Base-by-base conservation (phyloP, 2,888 invertebrate species). In the Bruchidius siliquastri region DNA sequence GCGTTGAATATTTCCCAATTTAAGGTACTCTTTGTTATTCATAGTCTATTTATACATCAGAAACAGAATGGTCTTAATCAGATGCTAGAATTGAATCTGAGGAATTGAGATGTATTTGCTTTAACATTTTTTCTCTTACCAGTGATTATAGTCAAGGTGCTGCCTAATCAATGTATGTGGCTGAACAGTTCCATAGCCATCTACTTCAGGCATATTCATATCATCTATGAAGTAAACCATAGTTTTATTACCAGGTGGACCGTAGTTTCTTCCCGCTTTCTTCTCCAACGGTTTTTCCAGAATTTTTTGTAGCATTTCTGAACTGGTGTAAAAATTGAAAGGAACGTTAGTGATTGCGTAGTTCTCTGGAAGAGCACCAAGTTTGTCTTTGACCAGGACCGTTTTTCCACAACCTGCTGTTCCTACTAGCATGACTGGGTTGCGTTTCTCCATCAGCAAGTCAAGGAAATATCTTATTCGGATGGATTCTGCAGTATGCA, bases 131-230 rank as follows among this genome's bases (percentile, higher is more conserved):
- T n/a, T 26, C 26, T 26, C 26, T 75, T 74, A 78, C 98, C 98
- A 98, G 86, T 98, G 98, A 71, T 93, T 93, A 84, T 98, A 98
- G 86, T 98, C 98, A 82, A 98, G 88, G 87, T 98, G 97, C 84
- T 98, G 98, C 0, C 98, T 90, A 79, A 98, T 97, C 73, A 98
- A 87, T 0, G 98, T 98, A 84, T 98, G 98, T 0, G 98, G 98
- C 84, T 97, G 97, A 0, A 98, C 98, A 0, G 98, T 98, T 10
- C 97, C 97, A 82, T 98, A 98, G 66, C 90, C 85, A 84, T 94
- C 94, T 67, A 92, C 91, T 89, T 97, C 97, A 0, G 98, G 98
- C 97, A 98, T 98, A 84, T 98, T 98, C 93, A 98, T 94, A 83
- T 98, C 98, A 83, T 98, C 98, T 75, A 98, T 93, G 84, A 98